A percentile compares a stretch with the other conserved stretches of the same genome.
Evolutionary conservation across 2,888 invertebrate genomes (phyloP).

Genomic region (Rotaria socialis): DNA sequence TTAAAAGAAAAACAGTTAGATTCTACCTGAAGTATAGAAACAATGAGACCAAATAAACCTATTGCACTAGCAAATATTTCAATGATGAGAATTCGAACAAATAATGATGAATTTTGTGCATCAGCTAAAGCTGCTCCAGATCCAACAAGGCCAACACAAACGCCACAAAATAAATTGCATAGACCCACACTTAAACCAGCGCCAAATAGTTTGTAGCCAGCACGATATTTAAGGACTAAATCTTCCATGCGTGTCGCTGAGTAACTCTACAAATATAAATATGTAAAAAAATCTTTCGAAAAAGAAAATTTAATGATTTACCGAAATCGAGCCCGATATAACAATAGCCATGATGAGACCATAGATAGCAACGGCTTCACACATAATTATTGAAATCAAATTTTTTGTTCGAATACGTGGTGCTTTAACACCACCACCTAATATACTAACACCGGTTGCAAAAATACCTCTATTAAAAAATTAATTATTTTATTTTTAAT

Average conservation of each 20-base stretch:
- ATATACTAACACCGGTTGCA: slow-evolving; percentile 88
- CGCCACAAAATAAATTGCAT: slow-evolving; percentile 89
- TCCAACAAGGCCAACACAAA: slow-evolving; percentile 92
- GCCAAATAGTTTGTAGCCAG: slow-evolving; percentile 88
- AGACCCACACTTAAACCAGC: slow-evolving; percentile 89
- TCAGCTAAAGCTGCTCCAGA: slow-evolving; percentile 96
- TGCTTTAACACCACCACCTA: slow-evolving; percentile 95
- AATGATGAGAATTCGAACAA: slow-evolving; percentile 94
- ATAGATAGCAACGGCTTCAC: slow-evolving; percentile 98
- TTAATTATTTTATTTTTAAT: background rate
- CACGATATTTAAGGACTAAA: slow-evolving; percentile 38
- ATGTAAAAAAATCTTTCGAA: background rate
- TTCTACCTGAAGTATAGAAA: slow-evolving; percentile 69
- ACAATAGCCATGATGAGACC: slow-evolving; percentile 97
- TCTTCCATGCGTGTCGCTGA: background rate
- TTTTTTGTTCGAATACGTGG: slow-evolving; percentile 98
- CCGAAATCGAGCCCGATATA: slow-evolving; percentile 72
- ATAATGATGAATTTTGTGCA: slow-evolving; percentile 89
- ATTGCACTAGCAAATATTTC: slow-evolving; percentile 99
- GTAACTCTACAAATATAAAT: background rate
- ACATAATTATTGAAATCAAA: slow-evolving; percentile 97
- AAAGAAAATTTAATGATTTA: background rate
- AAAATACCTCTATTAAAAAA: slow-evolving; percentile 74
- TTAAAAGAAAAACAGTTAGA: background rate
- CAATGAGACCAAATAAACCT: slow-evolving; percentile 94